These are phyloP conservation scores for Luscinia megarhynchos DNA, from an alignment of 2,797 vertebrate genomes.

Conservation along the genomic window DNA sequence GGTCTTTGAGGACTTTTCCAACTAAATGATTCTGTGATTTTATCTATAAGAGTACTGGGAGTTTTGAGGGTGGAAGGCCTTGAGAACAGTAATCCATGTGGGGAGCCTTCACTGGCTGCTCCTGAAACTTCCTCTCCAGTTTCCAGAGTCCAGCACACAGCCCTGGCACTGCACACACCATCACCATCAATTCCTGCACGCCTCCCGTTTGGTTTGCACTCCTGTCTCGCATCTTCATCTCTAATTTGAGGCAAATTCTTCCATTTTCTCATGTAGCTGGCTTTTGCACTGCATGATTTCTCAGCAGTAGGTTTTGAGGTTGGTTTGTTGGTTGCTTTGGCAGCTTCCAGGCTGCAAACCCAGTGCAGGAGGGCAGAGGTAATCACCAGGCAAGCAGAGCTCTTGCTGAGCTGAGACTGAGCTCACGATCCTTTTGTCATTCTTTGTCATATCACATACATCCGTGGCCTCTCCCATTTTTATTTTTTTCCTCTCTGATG, in stretches of 20 bases:
- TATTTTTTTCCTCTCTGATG: background rate
- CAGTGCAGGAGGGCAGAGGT: background rate
- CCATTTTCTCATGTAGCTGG: fast-evolving
- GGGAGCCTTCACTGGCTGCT: background rate
- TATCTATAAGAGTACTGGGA: background rate
- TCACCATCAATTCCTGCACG: fast-evolving
- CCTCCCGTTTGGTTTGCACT: fast-evolving
- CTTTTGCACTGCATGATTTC: background rate
- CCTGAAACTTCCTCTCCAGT: background rate
- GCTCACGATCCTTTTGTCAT: background rate
- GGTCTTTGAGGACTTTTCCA: background rate
- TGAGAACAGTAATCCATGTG: fast-evolving
- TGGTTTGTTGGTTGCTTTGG: too few species aligned
- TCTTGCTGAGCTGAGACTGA: background rate
- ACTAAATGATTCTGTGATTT: background rate
- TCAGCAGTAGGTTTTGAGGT: background rate
- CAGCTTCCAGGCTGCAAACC: background rate
- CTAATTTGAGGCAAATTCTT: background rate
- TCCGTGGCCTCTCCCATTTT: background rate
- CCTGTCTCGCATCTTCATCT: background rate
- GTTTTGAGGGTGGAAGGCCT: background rate
- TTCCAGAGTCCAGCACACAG: background rate
- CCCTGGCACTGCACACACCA: background rate
- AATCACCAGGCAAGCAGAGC: background rate
- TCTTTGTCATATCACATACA: background rate